Evolutionary conservation across 2,797 vertebrate genomes (phyloP).

Genomic region (Gymnocypris eckloni): DNA sequence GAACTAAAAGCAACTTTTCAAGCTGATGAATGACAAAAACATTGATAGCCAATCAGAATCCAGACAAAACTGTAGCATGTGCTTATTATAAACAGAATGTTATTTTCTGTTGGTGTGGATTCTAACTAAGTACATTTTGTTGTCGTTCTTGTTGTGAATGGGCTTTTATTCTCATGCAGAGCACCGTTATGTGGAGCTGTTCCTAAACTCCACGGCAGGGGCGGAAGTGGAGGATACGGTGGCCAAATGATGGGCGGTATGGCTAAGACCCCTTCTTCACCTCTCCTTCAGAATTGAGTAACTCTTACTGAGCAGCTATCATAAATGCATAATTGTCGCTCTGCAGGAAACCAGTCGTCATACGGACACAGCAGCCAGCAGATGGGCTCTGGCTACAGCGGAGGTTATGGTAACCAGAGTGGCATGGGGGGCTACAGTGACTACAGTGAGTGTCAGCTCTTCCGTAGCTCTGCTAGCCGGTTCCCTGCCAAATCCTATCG

Average conservation of each 20-base stretch:
- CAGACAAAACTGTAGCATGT: neutral
- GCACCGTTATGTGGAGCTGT: conserved; percentile 86
- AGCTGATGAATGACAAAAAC: neutral
- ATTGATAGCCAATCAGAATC: neutral
- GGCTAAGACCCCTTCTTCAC: conserved; percentile 75
- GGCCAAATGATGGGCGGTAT: conserved; percentile 94
- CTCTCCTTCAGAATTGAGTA: neutral
- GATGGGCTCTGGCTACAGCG: conserved; percentile 92
- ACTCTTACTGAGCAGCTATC: neutral
- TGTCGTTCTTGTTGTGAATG: neutral
- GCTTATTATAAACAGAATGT: neutral
- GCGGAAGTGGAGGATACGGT: conserved; percentile 84
- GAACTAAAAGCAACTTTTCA: neutral
- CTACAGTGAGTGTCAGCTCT: conserved; percentile 82
- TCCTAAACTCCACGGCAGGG: conserved; percentile 86
- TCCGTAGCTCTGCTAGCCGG: conserved; percentile 34
- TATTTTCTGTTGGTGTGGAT: neutral
- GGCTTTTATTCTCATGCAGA: conserved; percentile 65
- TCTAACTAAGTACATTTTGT: neutral
- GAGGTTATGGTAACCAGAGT: conserved; percentile 95
- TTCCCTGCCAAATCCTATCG: conserved; percentile 51
- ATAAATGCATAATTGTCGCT: neutral
- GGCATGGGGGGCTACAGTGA: conserved; percentile 98
- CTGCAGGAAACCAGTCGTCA: conserved; percentile 91
- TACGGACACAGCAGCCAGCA: conserved; percentile 90